These are phyloP conservation scores for Drosophila mulleri DNA, from an alignment of 2,888 invertebrate species.

Conservation along the genomic window DNA sequence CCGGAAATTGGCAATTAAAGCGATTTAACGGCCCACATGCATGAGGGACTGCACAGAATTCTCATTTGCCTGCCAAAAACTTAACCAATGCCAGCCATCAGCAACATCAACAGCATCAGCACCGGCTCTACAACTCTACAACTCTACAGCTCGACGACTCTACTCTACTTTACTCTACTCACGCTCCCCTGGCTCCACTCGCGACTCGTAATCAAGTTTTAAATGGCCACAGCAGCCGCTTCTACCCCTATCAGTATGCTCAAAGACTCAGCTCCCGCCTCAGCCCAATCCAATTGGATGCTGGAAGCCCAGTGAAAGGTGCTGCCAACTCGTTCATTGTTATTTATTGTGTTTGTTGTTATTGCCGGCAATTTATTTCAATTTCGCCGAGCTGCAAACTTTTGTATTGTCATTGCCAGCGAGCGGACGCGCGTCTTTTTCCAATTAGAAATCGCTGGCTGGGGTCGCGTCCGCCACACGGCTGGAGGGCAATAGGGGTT, in stretches of 20 bases:
- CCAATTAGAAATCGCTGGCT: constrained; percentile 74
- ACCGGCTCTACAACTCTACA: no score
- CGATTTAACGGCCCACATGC: constrained; percentile 80
- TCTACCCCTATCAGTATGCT: neutral
- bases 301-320: constrained; percentile 52
- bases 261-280: neutral
- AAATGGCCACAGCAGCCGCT: constrained; percentile 53
- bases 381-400: constrained; percentile 74
- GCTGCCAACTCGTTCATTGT: constrained; percentile 80
- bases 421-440: constrained; percentile 71
- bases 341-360: constrained; percentile 81
- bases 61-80: constrained; percentile 52
- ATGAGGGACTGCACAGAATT: constrained; percentile 51
- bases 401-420: constrained; percentile 78
- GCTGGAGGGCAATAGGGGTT: no score
- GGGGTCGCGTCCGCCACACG: neutral
- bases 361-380: constrained; percentile 82
- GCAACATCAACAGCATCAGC: no score
- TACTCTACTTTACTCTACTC: no score
- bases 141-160: no score
- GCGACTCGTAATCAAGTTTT: constrained; percentile 78
- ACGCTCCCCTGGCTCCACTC: constrained; percentile 7
- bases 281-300: constrained; percentile 11
- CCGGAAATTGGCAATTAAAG: constrained; percentile 82
- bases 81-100: constrained; percentile 30